A percentile compares a stretch with the other conserved stretches of the same genome.
phyloP scores from a whole-genome alignment of 1,140 invertebrate genomes.

The Bombus affinis region DNA sequence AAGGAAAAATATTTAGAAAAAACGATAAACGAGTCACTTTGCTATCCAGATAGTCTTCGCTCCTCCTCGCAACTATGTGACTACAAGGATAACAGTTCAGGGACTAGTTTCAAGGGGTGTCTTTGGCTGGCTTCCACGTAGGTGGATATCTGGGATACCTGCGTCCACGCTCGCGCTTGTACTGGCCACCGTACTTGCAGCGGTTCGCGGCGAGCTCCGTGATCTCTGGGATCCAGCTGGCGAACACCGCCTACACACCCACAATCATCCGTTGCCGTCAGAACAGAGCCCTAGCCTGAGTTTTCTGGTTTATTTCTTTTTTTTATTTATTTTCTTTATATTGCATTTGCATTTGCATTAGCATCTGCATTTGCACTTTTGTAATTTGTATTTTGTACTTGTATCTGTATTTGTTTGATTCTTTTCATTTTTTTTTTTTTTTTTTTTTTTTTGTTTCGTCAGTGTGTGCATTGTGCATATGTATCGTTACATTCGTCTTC shows the following conservation, averaged over 20 bases:
- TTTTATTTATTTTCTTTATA: slow-evolving; percentile 39
- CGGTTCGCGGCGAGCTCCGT: slow-evolving; percentile 98
- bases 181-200: slow-evolving; percentile 98
- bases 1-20: background rate
- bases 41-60: slow-evolving; percentile 75
- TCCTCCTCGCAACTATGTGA: slow-evolving; percentile 74
- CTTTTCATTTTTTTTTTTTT: too few relatives aligned
- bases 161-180: slow-evolving; percentile 98
- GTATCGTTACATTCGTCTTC: slow-evolving; percentile 29
- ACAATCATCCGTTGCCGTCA: slow-evolving; percentile 82
- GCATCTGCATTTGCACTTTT: background rate
- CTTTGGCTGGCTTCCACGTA: slow-evolving; percentile 74
- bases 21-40: slow-evolving; percentile 56
- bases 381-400: background rate
- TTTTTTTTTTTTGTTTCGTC: background rate
- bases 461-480: background rate
- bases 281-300: slow-evolving; percentile 74
- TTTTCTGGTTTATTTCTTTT: slow-evolving; percentile 52
- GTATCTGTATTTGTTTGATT: background rate
- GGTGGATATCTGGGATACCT: slow-evolving; percentile 88
- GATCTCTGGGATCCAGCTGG: slow-evolving; percentile 99
- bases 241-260: slow-evolving; percentile 96
- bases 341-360: slow-evolving; percentile 9
- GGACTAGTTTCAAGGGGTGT: slow-evolving; percentile 57
- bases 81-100: slow-evolving; percentile 66